These are phyloP conservation scores for Nephrocerus scutellatus DNA, from an alignment of 2,888 invertebrate genomes.

Conservation along the genomic window DNA sequence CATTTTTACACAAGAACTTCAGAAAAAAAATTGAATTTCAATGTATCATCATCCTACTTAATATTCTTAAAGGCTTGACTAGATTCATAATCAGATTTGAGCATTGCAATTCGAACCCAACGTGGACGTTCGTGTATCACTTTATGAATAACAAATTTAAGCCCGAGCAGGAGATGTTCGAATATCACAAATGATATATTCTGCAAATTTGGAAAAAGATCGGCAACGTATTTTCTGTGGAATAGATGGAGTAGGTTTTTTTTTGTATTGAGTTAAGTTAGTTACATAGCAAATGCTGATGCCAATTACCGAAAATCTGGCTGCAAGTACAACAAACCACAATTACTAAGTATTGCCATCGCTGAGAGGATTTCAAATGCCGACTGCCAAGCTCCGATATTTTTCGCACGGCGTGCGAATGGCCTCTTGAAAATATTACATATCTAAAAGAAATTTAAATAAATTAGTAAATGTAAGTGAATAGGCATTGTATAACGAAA, in stretches of 20 bases:
- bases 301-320: conserved; percentile 52
- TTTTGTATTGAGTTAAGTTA: background rate
- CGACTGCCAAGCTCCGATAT: conserved; percentile 73
- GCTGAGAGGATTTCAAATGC: conserved; percentile 50
- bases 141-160: conserved; percentile 59
- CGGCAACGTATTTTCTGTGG: conserved; percentile 38
- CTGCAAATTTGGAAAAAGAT: conserved; percentile 38
- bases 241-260: conserved; percentile 7
- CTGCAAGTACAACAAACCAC: conserved; percentile 63
- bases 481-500: too few species aligned
- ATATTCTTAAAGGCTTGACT: conserved; percentile 55
- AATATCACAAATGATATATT: conserved; percentile 56
- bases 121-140: conserved; percentile 65
- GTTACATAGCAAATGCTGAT: background rate
- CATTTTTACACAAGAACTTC: too few species aligned
- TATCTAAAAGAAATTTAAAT: conserved; percentile 37
- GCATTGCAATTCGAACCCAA: conserved; percentile 58
- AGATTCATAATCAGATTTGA: conserved; percentile 56
- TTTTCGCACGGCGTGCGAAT: conserved; percentile 58
- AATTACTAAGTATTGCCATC: conserved; percentile 68
- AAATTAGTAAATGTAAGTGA: background rate
- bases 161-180: conserved; percentile 61
- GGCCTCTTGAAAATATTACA: conserved; percentile 65
- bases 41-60: conserved; percentile 29
- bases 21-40: too few species aligned